Evolutionary conservation across 2,797 vertebrate species (phyloP), one percentile per base, ranked within the genome.

Genomic region (Hydrophis major): DNA sequence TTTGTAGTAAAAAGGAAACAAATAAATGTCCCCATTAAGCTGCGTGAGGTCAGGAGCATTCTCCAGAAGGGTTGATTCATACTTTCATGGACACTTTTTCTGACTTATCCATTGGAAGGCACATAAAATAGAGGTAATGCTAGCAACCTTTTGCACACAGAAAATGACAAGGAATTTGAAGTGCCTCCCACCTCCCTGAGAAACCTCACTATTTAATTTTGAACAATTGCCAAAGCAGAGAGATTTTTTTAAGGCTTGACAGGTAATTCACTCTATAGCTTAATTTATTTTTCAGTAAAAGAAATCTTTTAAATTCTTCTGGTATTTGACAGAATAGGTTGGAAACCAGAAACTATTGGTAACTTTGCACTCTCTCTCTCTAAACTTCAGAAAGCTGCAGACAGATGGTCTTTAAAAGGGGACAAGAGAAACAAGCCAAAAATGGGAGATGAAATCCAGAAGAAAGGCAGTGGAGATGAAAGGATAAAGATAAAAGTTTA

Each of bases 1-100:
- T 97, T 96, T 97, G 96, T 96, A 96, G 96, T 95, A 96, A 97
- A 97, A 96, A 97, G 96, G 96, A 97, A 97, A 97, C 97, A 97
- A 97, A 96, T 97, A 97, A 97, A 97, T 96, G 95, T 96, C 96
- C 96, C 96, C 96, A 96, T 97, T 97, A 96, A 97, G 96, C 96
- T 96, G 95, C 95, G 94, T 94, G 94, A 94, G 96, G 96, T 96
- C 96, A 96, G 95, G 95, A 95, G 95, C 95, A 13, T 97, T 95
- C 96, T 97, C 94, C 96, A 96, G 90, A 95, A 94, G 93, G 27
- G 89, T 95, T 96, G 96, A 96, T 96, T 96, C 96, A 93, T 96
- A 95, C 74, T 90, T 96, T 92, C 63, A 93, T 87, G 91, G 93
- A 91, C 93, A 8, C 94, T 96, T 92, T 93, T 27, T 91, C 95